Evolutionary conservation across 2,888 invertebrate genomes (phyloP).

Genomic region (Pterobdella sp.): DNA sequence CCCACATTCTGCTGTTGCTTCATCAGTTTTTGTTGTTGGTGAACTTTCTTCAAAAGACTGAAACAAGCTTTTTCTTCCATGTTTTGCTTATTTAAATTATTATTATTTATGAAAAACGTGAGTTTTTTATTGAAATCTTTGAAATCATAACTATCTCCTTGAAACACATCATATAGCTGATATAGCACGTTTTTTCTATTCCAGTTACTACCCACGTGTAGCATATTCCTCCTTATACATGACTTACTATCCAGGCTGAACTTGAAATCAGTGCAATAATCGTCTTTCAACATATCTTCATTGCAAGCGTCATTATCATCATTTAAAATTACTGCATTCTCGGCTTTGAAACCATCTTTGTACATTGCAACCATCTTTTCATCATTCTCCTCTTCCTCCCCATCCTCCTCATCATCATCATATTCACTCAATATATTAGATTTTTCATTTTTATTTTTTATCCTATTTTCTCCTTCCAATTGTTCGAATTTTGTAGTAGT

Average conservation of each 20-base stretch:
- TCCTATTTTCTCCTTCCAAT: no score
- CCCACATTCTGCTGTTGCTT: not conserved
- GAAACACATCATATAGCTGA: not conserved
- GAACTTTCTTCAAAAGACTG: not conserved
- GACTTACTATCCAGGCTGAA: not conserved
- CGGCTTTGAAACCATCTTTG: not conserved
- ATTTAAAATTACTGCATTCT: not conserved
- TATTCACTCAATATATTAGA: no score
- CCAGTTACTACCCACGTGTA: not conserved
- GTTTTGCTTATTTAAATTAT: not conserved
- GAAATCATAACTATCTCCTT: not conserved
- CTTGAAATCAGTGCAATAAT: not conserved
- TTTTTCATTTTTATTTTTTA: no score
- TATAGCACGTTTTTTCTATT: not conserved
- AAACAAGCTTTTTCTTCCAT: not conserved
- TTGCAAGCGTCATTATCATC: not conserved
- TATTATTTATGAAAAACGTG: not conserved
- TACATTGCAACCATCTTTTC: not conserved
- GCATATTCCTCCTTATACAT: not conserved
- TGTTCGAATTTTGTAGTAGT: no score
- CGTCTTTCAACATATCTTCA: not conserved
- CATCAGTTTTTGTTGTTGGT: not conserved
- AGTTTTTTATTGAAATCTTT: not conserved
- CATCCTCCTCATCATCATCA: not conserved
- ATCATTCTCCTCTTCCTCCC: not conserved